These are phyloP conservation scores for Drosophila formosana DNA, from an alignment of 2,888 invertebrate species.

Conservation along the genomic window DNA sequence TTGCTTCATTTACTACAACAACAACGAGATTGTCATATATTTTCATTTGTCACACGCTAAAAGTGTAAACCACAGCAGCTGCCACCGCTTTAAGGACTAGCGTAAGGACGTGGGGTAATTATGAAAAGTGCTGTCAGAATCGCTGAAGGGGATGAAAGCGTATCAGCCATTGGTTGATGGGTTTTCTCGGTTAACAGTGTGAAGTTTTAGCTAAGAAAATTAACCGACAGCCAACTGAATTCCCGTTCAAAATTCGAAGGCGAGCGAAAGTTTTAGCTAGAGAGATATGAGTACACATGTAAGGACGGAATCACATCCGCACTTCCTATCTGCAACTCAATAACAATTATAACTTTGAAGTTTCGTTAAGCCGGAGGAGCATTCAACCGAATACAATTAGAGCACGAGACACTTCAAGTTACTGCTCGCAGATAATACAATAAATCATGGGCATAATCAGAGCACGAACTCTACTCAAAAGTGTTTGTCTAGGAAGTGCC, in stretches of 20 bases:
- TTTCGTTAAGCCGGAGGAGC: not conserved
- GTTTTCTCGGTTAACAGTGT: conserved; percentile 16
- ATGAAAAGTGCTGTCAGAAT: conserved; percentile 43
- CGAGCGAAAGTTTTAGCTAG: not conserved
- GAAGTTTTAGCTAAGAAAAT: conserved; percentile 29
- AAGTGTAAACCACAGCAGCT: conserved; percentile 49
- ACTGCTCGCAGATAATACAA: conserved; percentile 10
- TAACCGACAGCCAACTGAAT: conserved; percentile 6
- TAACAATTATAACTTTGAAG: conserved; percentile 26
- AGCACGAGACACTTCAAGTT: conserved; percentile 20
- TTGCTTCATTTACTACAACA: conserved; percentile 71
- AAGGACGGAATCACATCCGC: not conserved
- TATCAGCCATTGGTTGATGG: conserved; percentile 20
- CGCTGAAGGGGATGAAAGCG: conserved; percentile 25
- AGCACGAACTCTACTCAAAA: not conserved
- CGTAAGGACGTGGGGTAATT: conserved; percentile 29
- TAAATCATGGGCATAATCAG: conserved; percentile 4
- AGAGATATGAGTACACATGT: not conserved
- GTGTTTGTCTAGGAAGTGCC: not conserved
- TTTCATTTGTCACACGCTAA: conserved; percentile 53
- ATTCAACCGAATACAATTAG: conserved; percentile 14
- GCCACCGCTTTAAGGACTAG: conserved; percentile 12
- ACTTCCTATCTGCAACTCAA: conserved; percentile 5
- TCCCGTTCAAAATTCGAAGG: not conserved
- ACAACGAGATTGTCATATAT: conserved; percentile 15